A percentile compares a stretch with the other conserved stretches of the same genome.
Evolutionary conservation across 2,797 vertebrate genomes (phyloP).

Genomic region (Pseudotriccus pelzelni): DNA sequence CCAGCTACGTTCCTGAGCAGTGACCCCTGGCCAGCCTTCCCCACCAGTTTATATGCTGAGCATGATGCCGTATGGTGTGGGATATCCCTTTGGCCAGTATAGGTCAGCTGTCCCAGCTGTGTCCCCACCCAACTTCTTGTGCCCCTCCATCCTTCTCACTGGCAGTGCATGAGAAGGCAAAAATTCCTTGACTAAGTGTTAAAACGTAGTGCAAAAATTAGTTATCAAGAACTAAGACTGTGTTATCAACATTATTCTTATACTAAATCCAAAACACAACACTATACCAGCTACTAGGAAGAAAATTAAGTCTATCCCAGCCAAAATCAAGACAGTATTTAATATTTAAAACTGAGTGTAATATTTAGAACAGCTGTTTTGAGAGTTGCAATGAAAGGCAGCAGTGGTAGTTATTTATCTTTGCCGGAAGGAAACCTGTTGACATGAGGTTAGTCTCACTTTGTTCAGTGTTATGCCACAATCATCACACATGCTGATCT

Average conservation of each 20-base stretch:
- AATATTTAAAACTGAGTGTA: neutral
- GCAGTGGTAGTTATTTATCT: neutral
- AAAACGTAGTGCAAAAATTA: neutral
- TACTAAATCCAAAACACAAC: neutral
- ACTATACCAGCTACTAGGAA: neutral
- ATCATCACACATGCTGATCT: neutral
- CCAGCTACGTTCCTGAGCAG: neutral
- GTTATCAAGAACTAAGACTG: neutral
- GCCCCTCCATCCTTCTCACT: neutral
- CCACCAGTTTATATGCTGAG: neutral
- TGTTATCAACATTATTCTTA: neutral
- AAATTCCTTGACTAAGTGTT: neutral
- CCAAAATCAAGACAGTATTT: neutral
- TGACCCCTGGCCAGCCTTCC: neutral
- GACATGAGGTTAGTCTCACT: neutral
- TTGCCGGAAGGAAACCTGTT: neutral
- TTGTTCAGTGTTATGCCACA: neutral
- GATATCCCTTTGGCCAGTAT: neutral
- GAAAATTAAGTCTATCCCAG: neutral
- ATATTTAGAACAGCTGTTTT: neutral
- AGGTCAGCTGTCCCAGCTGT: neutral
- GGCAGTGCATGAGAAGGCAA: neutral
- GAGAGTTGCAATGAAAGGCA: neutral
- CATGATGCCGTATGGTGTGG: neutral
- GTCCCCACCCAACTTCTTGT: neutral